Base-by-base conservation (phyloP, 2,888 invertebrate genomes). In the Drosophila robusta region DNA sequence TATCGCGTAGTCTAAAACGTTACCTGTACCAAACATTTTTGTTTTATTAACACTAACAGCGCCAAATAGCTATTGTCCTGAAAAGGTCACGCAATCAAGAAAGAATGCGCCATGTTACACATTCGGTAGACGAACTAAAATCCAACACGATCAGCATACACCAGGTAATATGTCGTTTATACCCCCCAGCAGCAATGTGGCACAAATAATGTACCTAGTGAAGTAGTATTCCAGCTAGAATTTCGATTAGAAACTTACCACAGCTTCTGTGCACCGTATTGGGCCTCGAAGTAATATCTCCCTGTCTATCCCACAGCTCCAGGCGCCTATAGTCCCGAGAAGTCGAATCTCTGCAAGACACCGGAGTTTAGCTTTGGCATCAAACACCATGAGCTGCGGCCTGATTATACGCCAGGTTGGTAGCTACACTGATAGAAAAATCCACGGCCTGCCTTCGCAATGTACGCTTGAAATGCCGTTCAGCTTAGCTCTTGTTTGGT, bases 51-150 rank as follows among this genome's bases (percentile, higher is more conserved):
- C 87, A 89, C 89, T 89, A 91, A 89, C 91, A 92, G 92, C 92
- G 89, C 92, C 92, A 81, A 91, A 91, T 89, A 90, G 91, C 81
- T 92, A 92, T 89, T 93, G 94, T 93, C 93, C 93, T 80, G 95
- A 95, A 88, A 94, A 94, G 89, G 93, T 94, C 44, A 94, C 95
- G 89, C 91, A 92, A 78, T 85, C 88, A 60, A 90, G 90, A 90
- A 94, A 87, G 84, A 91, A 82, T 84, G 90, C 92, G 84, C 92
- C 92, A 76, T 90, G 91, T 81, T 92, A 89, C 90, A 91, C 92
- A 74, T 92, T 92, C 78, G 92, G 92, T 88, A 93, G 95, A 85
- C 96, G 95, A 92, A 91, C 92, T 80, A 91, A 90, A 89, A 85
- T 91, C 78, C 86, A 90, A 85, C 88, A 80, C 91, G 90, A 91